Conservation (phyloP, 2,888 invertebrate species). For the Chloroclysta siterata region DNA sequence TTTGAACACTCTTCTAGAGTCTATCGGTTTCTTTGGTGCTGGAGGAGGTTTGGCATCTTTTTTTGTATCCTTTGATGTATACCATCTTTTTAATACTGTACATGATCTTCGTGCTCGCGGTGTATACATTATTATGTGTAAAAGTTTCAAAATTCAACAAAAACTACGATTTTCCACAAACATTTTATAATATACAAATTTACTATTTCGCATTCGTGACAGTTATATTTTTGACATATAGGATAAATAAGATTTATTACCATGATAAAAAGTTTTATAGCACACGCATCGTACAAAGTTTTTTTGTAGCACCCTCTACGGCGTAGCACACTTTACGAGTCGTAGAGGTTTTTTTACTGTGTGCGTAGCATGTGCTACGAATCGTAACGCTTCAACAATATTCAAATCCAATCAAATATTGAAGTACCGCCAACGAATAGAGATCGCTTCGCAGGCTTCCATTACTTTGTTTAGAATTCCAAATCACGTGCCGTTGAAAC, state of each 20-base stretch:
- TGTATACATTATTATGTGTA: conserved; percentile 7
- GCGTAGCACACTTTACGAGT: no score
- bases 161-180: conserved; percentile 4
- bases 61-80: conserved; percentile 15
- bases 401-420: no score
- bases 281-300: neutral
- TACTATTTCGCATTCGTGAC: neutral
- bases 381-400: no score
- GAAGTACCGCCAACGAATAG: no score
- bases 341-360: no score
- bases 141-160: conserved; percentile 5
- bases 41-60: conserved; percentile 17
- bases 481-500: no score
- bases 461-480: no score
- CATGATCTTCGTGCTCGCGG: conserved; percentile 2
- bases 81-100: conserved; percentile 12
- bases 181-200: neutral
- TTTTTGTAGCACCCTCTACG: conserved; percentile 1
- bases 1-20: conserved; percentile 52
- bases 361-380: no score
- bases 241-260: neutral
- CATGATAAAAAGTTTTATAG: neutral
- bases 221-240: neutral
- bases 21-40: conserved; percentile 23
- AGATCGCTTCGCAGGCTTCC: no score